phyloP scores from a whole-genome alignment of 1,140 invertebrate genomes.

The Maniola jurtina region DNA sequence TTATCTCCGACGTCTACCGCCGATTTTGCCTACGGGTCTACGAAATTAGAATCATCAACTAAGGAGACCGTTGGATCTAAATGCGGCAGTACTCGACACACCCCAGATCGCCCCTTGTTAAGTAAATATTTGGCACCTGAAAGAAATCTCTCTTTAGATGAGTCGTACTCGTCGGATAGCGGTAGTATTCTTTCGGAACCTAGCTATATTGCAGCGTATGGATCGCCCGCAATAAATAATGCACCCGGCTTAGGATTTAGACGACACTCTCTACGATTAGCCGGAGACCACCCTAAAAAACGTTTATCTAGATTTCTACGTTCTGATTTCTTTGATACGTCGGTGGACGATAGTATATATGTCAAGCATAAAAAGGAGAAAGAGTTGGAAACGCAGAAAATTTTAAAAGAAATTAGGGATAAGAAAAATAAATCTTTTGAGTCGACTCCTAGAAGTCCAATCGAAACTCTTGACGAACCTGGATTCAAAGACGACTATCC shows the following conservation, averaged over 20 bases:
- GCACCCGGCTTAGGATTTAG: slow-evolving; percentile 52
- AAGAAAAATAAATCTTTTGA: slow-evolving; percentile 76
- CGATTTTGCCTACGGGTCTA: not conserved
- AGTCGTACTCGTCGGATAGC: slow-evolving; percentile 53
- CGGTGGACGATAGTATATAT: slow-evolving; percentile 84
- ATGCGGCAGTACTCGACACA: slow-evolving; percentile 39
- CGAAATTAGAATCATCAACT: slow-evolving; percentile 4
- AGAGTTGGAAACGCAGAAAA: slow-evolving; percentile 82
- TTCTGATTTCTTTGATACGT: slow-evolving; percentile 88
- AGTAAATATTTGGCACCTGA: slow-evolving; percentile 79
- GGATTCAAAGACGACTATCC: slow-evolving; percentile 48
- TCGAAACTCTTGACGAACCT: slow-evolving; percentile 39
- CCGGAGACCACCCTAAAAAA: slow-evolving; percentile 70
- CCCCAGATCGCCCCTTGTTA: slow-evolving; percentile 78
- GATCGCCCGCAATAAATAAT: slow-evolving; percentile 40
- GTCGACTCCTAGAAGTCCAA: slow-evolving; percentile 41
- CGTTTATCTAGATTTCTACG: slow-evolving; percentile 86
- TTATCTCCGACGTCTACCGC: slow-evolving; percentile 9
- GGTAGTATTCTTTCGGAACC: slow-evolving; percentile 60
- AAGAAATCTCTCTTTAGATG: slow-evolving; percentile 53
- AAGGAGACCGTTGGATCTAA: slow-evolving; percentile 33
- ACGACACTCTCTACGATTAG: slow-evolving; percentile 64
- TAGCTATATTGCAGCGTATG: slow-evolving; percentile 69
- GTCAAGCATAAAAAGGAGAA: slow-evolving; percentile 84
- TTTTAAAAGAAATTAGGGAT: slow-evolving; percentile 82